A percentile compares a stretch with the other conserved stretches of the same genome.
These are phyloP conservation scores for Mastomys natalensis DNA, from an alignment of 2,113 vertebrate genomes.

Conservation along the genomic window DNA sequence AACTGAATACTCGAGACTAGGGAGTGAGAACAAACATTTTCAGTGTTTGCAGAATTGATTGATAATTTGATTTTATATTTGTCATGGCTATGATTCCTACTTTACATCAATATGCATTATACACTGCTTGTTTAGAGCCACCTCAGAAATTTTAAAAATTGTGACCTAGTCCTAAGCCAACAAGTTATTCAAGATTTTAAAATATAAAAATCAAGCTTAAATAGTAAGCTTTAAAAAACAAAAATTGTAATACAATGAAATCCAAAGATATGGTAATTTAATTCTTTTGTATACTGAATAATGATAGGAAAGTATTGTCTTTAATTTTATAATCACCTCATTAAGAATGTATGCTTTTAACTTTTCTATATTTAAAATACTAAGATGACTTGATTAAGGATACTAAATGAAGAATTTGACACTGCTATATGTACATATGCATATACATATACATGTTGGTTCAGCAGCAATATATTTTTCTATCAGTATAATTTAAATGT, in stretches of 20 bases:
- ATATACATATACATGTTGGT: not conserved
- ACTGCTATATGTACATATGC: not conserved
- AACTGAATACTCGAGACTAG: not conserved
- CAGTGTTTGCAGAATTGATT: not conserved
- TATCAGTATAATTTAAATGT: constrained; percentile 43
- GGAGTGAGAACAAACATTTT: not conserved
- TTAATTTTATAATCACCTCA: not conserved
- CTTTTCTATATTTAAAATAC: not conserved
- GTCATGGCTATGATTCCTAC: not conserved
- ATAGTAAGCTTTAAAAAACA: not conserved
- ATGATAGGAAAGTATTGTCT: not conserved
- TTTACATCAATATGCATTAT: not conserved
- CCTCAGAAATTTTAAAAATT: not conserved
- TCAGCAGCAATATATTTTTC: constrained; percentile 49
- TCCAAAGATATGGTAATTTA: not conserved
- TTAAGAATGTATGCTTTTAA: not conserved
- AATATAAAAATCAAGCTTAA: not conserved
- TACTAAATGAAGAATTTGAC: constrained; percentile 38
- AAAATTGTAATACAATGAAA: not conserved
- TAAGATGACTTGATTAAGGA: not conserved
- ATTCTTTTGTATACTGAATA: not conserved
- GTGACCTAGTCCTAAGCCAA: not conserved
- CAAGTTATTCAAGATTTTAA: not conserved
- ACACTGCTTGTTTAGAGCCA: not conserved
- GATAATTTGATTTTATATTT: not conserved